Conservation (phyloP, 2,888 invertebrate species). For the Drosophila infuscata region DNA sequence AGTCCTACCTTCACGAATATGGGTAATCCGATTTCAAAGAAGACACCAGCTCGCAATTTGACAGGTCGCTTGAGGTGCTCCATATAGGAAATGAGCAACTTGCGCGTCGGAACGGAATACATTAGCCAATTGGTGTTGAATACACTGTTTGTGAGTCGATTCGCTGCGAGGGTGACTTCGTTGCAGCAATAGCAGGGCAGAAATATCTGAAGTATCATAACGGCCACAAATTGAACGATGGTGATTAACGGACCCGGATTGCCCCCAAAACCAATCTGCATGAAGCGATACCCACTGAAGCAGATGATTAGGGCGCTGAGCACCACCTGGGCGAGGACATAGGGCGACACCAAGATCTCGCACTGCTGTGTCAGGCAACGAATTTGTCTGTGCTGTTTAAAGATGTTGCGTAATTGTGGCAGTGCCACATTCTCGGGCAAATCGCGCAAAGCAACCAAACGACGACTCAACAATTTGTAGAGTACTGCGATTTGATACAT, state of each 20-base stretch:
- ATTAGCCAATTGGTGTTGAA: conserved; percentile 78
- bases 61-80: conserved; percentile 77
- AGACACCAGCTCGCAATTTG: conserved; percentile 70
- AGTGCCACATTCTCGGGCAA: conserved; percentile 33
- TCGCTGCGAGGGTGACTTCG: conserved; percentile 73
- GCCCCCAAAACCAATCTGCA: conserved; percentile 57
- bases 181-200: conserved; percentile 82
- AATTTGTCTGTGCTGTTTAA: conserved; percentile 40
- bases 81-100: conserved; percentile 73
- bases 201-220: conserved; percentile 80
- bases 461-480: conserved; percentile 69
- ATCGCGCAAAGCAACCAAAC: conserved; percentile 53
- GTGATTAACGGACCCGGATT: conserved; percentile 58
- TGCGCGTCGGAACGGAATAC: conserved; percentile 65
- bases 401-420: conserved; percentile 43
- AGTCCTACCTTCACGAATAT: conserved; percentile 78
- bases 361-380: conserved; percentile 50
- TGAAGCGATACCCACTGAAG: conserved; percentile 75
- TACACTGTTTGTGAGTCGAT: conserved; percentile 61
- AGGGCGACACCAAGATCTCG: conserved; percentile 62
- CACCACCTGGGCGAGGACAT: conserved; percentile 73
- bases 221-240: conserved; percentile 63
- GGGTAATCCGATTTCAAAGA: conserved; percentile 78
- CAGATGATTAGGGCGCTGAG: conserved; percentile 79
- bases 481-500: conserved; percentile 73